Evolutionary conservation across 2,797 vertebrate species (phyloP), one percentile per base, ranked within the genome.

Genomic region (Lutjanus argentimaculatus): DNA sequence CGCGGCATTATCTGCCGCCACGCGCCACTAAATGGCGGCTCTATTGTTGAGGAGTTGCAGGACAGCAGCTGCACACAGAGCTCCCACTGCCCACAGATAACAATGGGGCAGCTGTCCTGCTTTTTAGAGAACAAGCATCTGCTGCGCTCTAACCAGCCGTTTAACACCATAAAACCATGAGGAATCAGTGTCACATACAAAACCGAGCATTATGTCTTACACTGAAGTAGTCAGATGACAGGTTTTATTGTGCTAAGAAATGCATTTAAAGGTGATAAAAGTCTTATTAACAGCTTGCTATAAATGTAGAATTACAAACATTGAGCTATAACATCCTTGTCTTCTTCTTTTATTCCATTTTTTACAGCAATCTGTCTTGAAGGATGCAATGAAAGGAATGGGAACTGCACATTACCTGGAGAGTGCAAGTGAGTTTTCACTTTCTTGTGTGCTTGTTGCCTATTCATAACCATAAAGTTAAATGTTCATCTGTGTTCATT

Each of bases 341-440:
- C 49, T 57, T 25, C 61, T 16, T 6, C 14, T 65, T 57, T 82
- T 77, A 61, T 46, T 6, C 56, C 0, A 40, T 53, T 65, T 22
- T 58, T 73, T 85, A 77, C 93, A 99, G 99, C 98, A 22, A 96
- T 99, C 92, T 99, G 99, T 85, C 96, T 98, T 80, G 95, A 97
- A 75, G 98, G 98, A 22, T 99, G 99, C 86, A 97, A 97, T 5
- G 96, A 97, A 85, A 96, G 95, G 81, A 98, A 97, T 49, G 99
- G 97, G 82, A 98, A 98, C 89, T 99, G 99, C 91, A 96, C 95
- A 84, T 95, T 94, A 86, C 99, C 99, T 13, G 97, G 97, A 57
- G 97, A 99, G 89, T 99, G 99, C 96, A 96, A 95, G 99, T 99
- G 92, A 97, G 99, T 98, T 85, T 36, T 36, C 30, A 36, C 30